Conservation (phyloP, 2,888 invertebrate species). For the Heliconius sara region DNA sequence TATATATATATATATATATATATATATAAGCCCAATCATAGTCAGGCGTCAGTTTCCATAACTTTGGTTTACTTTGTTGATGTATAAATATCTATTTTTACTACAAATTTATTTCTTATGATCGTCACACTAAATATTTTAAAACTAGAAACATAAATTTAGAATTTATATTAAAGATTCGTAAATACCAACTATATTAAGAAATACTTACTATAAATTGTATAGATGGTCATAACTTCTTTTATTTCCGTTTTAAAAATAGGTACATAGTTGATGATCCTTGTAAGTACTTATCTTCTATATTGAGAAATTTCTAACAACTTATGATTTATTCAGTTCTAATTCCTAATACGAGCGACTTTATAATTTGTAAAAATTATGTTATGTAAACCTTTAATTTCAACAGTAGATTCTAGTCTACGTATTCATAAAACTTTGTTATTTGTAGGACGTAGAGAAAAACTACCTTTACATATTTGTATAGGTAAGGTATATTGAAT, state of each 20-base stretch:
- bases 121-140: background rate
- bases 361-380: background rate
- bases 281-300: background rate
- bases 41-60: too few relatives aligned
- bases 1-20: too few relatives aligned
- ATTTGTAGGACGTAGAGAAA: background rate
- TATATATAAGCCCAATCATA: too few relatives aligned
- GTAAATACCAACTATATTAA: background rate
- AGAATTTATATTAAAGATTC: background rate
- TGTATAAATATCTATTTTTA: background rate
- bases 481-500: too few relatives aligned
- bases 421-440: background rate
- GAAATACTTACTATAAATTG: background rate
- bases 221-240: constrained; percentile 8
- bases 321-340: constrained; percentile 3
- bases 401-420: background rate
- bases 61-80: too few relatives aligned
- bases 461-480: too few relatives aligned
- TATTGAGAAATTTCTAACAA: background rate
- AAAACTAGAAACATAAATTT: background rate
- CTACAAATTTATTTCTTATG: background rate
- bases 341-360: background rate
- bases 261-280: background rate
- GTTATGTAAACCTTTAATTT: background rate
- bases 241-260: constrained; percentile 18